phyloP scores from a whole-genome alignment of 2,113 vertebrate genomes.

The Muscicapa adusta region DNA sequence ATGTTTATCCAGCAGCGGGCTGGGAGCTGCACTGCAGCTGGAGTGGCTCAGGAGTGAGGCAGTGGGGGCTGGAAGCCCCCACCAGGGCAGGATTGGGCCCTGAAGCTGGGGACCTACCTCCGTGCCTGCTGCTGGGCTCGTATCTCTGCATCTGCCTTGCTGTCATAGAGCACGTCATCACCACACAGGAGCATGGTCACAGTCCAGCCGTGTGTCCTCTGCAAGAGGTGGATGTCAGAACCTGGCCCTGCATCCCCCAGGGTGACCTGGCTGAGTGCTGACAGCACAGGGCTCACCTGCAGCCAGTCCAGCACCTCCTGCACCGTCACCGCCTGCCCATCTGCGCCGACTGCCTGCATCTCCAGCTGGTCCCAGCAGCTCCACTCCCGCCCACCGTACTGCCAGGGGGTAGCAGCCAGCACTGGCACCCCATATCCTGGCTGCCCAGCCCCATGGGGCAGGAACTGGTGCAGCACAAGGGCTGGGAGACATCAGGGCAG shows the following conservation, averaged over 20 bases:
- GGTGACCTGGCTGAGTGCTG: neutral
- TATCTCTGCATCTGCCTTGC: neutral
- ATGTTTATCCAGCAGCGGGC: slow-evolving; percentile 66
- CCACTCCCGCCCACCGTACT: slow-evolving; percentile 78
- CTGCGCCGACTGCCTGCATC: slow-evolving; percentile 62
- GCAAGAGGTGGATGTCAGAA: neutral
- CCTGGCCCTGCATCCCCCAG: neutral
- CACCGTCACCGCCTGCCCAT: slow-evolving; percentile 80
- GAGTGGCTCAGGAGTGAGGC: slow-evolving; percentile 16
- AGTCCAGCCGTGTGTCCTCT: slow-evolving; percentile 22
- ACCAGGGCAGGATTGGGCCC: neutral
- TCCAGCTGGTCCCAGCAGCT: slow-evolving; percentile 80
- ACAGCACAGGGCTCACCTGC: slow-evolving; percentile 62
- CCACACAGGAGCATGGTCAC: slow-evolving; percentile 46
- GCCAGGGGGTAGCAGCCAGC: neutral
- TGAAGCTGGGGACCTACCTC: neutral
- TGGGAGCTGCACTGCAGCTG: slow-evolving; percentile 29
- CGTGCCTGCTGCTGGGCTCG: neutral
- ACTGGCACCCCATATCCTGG: neutral
- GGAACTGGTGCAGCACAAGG: neutral
- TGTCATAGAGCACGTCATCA: neutral
- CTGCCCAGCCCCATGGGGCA: neutral
- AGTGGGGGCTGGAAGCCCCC: neutral
- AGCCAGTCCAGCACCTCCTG: slow-evolving; percentile 77
- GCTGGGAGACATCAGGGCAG: neutral